A percentile compares a stretch with the other conserved stretches of the same genome.
phyloP scores from a whole-genome alignment of 1,140 invertebrate species.

The Pseudomyrmex dendroicus region DNA sequence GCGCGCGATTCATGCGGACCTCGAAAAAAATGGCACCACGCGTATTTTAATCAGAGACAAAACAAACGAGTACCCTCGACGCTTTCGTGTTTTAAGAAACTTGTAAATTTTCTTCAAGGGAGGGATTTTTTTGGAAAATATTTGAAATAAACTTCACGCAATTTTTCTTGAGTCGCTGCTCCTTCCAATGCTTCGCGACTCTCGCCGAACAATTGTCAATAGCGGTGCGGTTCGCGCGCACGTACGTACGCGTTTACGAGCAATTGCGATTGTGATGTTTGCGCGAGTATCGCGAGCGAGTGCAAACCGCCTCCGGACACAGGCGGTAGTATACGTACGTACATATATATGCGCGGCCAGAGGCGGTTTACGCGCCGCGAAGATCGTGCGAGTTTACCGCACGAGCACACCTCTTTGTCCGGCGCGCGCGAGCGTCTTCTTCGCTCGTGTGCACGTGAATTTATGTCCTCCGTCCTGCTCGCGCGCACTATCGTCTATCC shows the following conservation, averaged over 20 bases:
- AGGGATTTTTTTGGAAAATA: background rate
- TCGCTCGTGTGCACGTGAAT: slow-evolving; percentile 65
- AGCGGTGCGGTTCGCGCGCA: background rate
- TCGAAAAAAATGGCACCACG: slow-evolving; percentile 23
- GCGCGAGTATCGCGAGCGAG: slow-evolving; percentile 10
- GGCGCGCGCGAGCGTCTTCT: slow-evolving; percentile 63
- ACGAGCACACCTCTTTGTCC: slow-evolving; percentile 72
- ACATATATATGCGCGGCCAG: slow-evolving; percentile 9
- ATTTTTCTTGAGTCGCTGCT: background rate
- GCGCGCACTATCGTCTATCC: slow-evolving; percentile 58
- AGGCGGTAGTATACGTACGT: slow-evolving; percentile 19
- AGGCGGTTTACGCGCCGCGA: slow-evolving; percentile 65
- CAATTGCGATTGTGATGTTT: background rate
- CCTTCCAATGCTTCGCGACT: background rate
- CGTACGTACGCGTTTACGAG: slow-evolving; percentile 30
- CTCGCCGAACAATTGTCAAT: slow-evolving; percentile 20
- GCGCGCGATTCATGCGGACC: no score
- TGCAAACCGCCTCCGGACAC: slow-evolving; percentile 23
- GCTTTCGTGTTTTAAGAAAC: background rate
- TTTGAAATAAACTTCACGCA: background rate
- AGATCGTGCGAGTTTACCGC: slow-evolving; percentile 74
- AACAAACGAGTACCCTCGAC: no score
- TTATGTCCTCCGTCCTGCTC: slow-evolving; percentile 65
- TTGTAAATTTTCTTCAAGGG: background rate
- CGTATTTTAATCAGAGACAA: background rate